Percentiles rank a stretch among this genome's conserved stretches.
Evolutionary conservation across 2,113 vertebrate genomes (phyloP).

Genomic region (human): GRCh38 chr4:39634001-39634500

Average conservation of each 20-base stretch:
- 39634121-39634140: too few species aligned
- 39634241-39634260: not conserved
- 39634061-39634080: too few species aligned
- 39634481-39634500: not conserved
- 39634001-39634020: too few species aligned
- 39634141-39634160: too few species aligned
- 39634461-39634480: not conserved
- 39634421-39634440: not conserved
- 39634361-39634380: not conserved
- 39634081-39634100: too few species aligned
- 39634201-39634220: too few species aligned
- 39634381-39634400: not conserved
- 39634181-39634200: too few species aligned
- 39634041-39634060: too few species aligned
- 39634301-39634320: not conserved
- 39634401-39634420: not conserved
- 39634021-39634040: too few species aligned
- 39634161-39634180: too few species aligned
- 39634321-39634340: slow-evolving; percentile 12
- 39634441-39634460: not conserved
- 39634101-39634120: too few species aligned
- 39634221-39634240: not conserved
- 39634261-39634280: not conserved
- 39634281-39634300: not conserved
- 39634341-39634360: not conserved